Evolutionary conservation across 2,113 vertebrate genomes (phyloP).

Genomic region (Muscicapa adusta): DNA sequence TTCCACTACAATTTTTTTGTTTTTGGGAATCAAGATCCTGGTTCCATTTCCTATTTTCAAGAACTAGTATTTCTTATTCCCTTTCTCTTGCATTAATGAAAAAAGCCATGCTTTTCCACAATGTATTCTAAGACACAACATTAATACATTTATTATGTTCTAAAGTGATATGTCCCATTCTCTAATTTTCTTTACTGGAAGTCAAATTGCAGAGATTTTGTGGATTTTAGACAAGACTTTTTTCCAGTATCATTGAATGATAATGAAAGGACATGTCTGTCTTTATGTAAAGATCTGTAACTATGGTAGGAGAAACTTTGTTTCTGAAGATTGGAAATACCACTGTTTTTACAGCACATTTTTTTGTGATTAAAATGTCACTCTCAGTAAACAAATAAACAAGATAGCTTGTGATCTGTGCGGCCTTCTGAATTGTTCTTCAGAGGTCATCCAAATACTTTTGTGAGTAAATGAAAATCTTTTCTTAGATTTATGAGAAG

Average conservation of each 20-base stretch:
- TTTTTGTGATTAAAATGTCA: slow-evolving; percentile 43
- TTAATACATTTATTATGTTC: background rate
- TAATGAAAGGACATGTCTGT: background rate
- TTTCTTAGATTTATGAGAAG: slow-evolving; percentile 5
- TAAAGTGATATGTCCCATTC: background rate
- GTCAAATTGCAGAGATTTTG: background rate
- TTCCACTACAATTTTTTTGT: background rate
- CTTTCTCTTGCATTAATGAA: background rate
- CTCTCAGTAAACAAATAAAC: slow-evolving; percentile 32
- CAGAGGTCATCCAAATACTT: background rate
- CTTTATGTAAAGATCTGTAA: background rate
- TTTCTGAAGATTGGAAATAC: slow-evolving; percentile 9
- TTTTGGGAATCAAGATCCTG: background rate
- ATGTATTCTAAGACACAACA: background rate
- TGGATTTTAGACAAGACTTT: background rate
- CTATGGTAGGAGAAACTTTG: background rate
- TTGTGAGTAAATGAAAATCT: slow-evolving; percentile 14
- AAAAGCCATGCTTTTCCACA: background rate
- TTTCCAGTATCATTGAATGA: background rate
- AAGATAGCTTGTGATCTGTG: background rate
- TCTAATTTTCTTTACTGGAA: background rate
- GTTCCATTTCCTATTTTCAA: background rate
- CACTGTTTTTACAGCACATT: background rate
- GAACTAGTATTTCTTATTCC: background rate
- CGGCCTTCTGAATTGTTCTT: background rate